Base-by-base conservation (phyloP, 2,113 vertebrate genomes). In the Sorex fumeus region DNA sequence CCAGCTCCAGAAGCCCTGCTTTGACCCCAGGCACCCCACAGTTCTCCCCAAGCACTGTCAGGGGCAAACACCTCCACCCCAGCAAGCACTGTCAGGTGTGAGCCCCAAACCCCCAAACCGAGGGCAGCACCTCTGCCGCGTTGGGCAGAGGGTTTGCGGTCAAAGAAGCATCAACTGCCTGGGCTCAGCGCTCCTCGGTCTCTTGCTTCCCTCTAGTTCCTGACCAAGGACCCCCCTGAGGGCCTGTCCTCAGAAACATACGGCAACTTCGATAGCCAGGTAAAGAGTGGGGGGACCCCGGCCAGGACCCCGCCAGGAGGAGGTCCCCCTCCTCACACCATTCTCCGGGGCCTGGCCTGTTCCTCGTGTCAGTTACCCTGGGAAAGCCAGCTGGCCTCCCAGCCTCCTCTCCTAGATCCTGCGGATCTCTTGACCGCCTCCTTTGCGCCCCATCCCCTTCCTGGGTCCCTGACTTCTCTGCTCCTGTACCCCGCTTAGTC, bases 211-310 rank as follows among this genome's bases (percentile, higher is more conserved):
- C 27, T 72, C 57, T 84, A 99, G 99, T 97, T 99, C 15, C 96
- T 99, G 94, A 98, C 97, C 72, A 99, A 98, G 96, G 99, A 99
- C 30, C 95, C 97, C 4, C 92, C 98, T 15, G 98, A 98, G 90
- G 90, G 98, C 12, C 97, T 98, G 96, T 98, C 97, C 53, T 93
- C 97, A 25, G 99, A 99, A 89, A 98, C 97, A 0, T 99, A 98
- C 0, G 98, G 98, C 23, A 99, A 99, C 95, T 99, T 99, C 95
- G 98, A 99, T 95, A 98, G 97, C 90, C 99, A 99, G 98, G 99
- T 99, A 96, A 93, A 60, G 21, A n/a, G 3, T 28, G 6, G 16
- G 34, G 19, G n/a, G 28, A 2, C 23, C 72, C 53, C 36, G 53
- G 72, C 34, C 79, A 66, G 62, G 45, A 50, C 28, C 8, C 2